phyloP scores from a whole-genome alignment of 2,113 vertebrate genomes.

The Cyrtonyx montezumae region DNA sequence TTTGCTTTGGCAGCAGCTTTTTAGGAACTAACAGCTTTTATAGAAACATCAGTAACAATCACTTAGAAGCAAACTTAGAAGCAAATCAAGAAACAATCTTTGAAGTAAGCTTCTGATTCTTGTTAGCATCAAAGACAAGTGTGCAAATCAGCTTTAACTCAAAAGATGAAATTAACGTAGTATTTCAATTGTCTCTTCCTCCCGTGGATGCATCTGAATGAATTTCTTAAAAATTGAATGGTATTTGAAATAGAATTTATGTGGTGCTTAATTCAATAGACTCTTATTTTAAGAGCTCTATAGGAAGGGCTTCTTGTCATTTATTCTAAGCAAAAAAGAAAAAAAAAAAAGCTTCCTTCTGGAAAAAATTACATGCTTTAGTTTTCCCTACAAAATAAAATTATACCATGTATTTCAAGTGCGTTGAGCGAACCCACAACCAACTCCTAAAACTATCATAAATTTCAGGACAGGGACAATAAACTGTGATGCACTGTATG shows the following conservation, averaged over 20 bases:
- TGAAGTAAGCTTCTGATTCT: neutral
- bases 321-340: neutral
- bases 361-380: constrained; percentile 43
- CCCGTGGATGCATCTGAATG: neutral
- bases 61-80: rapidly evolving
- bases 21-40: rapidly evolving
- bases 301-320: constrained; percentile 2
- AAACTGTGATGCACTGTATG: constrained; percentile 35
- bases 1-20: neutral
- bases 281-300: neutral
- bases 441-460: constrained; percentile 49
- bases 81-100: neutral
- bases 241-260: neutral
- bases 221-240: neutral
- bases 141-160: neutral
- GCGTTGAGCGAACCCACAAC: constrained; percentile 61
- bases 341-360: neutral
- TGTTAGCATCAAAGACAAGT: neutral
- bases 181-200: neutral
- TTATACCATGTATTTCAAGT: constrained; percentile 43
- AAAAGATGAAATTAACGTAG: neutral
- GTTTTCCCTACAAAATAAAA: constrained; percentile 59
- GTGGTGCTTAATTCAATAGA: neutral
- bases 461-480: constrained; percentile 69
- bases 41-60: neutral